Conservation (phyloP, 2,888 invertebrate species). For the Ophonus ardosiacus region DNA sequence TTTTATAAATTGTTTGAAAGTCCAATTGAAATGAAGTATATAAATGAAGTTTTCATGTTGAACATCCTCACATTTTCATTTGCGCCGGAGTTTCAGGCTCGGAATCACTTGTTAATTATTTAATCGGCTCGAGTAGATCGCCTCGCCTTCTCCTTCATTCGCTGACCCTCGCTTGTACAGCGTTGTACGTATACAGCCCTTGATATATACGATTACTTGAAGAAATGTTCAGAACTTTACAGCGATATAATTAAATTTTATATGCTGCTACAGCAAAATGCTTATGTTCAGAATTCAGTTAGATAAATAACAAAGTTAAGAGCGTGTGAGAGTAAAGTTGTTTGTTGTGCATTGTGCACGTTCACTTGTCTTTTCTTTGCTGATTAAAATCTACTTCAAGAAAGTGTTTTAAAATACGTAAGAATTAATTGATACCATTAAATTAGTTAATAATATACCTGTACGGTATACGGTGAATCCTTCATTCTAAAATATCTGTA, state of each 20-base stretch:
- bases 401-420: not conserved
- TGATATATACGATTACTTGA: slow-evolving; percentile 51
- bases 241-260: slow-evolving; percentile 59
- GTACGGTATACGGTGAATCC: too few species aligned
- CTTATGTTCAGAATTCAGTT: slow-evolving; percentile 20
- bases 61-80: slow-evolving; percentile 25
- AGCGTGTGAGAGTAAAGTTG: slow-evolving; percentile 22
- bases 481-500: too few species aligned
- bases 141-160: not conserved
- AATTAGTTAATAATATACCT: too few species aligned
- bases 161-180: slow-evolving; percentile 14
- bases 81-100: slow-evolving; percentile 13
- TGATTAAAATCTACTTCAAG: slow-evolving; percentile 14
- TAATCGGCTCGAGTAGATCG: slow-evolving; percentile 30
- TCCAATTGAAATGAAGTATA: not conserved
- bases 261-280: slow-evolving; percentile 31
- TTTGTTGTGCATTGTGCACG: not conserved
- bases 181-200: not conserved
- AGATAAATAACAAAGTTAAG: slow-evolving; percentile 29
- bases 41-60: slow-evolving; percentile 23
- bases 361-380: not conserved
- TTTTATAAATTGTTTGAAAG: not conserved
- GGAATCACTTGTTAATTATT: slow-evolving; percentile 52
- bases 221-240: slow-evolving; percentile 59
- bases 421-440: not conserved